Evolutionary conservation across 2,797 vertebrate genomes (phyloP).

Genomic region (Pipistrellus nathusii): DNA sequence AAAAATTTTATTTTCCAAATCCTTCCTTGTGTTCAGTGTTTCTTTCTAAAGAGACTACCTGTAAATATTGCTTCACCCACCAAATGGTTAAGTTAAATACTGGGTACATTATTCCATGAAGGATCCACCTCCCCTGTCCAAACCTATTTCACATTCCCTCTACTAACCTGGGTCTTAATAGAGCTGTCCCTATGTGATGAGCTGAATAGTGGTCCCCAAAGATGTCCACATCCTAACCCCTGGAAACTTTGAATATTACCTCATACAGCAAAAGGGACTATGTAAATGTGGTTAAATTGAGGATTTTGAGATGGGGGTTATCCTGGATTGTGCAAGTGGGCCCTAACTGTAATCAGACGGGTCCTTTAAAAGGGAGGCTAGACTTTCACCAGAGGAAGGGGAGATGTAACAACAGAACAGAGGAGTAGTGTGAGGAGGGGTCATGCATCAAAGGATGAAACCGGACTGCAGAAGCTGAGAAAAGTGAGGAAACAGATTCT

Average conservation of each 20-base stretch:
- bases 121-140: not conserved
- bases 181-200: not conserved
- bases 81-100: not conserved
- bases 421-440: not conserved
- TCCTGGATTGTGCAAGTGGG: not conserved
- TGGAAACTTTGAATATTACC: not conserved
- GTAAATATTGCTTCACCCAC: not conserved
- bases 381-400: not conserved
- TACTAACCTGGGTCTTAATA: not conserved
- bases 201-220: not conserved
- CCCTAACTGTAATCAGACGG: not conserved
- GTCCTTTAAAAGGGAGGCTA: not conserved
- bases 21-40: not conserved
- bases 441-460: not conserved
- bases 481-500: not conserved
- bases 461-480: not conserved
- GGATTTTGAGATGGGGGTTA: not conserved
- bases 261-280: not conserved
- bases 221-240: not conserved
- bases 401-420: not conserved
- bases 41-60: slow-evolving; percentile 9
- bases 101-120: not conserved
- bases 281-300: not conserved
- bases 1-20: slow-evolving; percentile 8
- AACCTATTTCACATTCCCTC: not conserved